Percentiles rank a stretch among this genome's conserved stretches.
Conservation (phyloP, 2,888 invertebrate genomes). For the Brachypalpus laphriformis region DNA sequence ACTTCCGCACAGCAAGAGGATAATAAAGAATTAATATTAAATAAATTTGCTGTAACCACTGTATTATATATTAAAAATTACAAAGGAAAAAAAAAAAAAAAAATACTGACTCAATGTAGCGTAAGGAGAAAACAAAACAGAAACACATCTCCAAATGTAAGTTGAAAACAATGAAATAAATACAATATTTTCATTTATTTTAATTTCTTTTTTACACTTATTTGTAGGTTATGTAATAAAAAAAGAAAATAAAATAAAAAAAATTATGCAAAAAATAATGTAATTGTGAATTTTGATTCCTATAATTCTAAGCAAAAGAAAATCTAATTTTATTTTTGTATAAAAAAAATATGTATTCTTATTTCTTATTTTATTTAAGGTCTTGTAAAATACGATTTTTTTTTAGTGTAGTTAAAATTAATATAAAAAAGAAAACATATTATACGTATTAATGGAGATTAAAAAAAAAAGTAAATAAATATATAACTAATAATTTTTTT, state of each 20-base stretch:
- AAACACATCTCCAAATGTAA: conserved; percentile 60
- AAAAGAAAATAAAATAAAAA: conserved; percentile 6
- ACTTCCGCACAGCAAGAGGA: conserved; percentile 57
- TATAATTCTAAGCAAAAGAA: conserved; percentile 61
- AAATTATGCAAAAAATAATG: conserved; percentile 29
- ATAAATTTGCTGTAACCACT: conserved; percentile 66
- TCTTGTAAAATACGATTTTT: conserved; percentile 69
- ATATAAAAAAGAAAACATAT: conserved; percentile 60
- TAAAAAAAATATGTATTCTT: conserved; percentile 37
- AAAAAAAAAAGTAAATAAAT: conserved; percentile 53
- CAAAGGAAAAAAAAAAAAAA: conserved; percentile 13
- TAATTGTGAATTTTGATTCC: conserved; percentile 74
- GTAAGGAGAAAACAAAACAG: conserved; percentile 39
- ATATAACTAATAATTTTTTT: conserved; percentile 74
- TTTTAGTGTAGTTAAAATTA: conserved; percentile 63
- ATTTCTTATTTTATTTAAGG: conserved; percentile 29
- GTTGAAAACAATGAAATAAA: conserved; percentile 62
- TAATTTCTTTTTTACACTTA: conserved; percentile 25
- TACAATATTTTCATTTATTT: conserved; percentile 40
- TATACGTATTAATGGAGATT: conserved; percentile 69
- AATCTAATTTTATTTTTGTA: conserved; percentile 71
- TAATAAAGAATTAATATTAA: conserved; percentile 19
- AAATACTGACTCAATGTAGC: conserved; percentile 66
- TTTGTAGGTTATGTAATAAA: conserved; percentile 60
- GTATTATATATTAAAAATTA: conserved; percentile 56